Base-by-base conservation (phyloP, 2,797 vertebrate genomes). In the Mormyrops attenuatus region DNA sequence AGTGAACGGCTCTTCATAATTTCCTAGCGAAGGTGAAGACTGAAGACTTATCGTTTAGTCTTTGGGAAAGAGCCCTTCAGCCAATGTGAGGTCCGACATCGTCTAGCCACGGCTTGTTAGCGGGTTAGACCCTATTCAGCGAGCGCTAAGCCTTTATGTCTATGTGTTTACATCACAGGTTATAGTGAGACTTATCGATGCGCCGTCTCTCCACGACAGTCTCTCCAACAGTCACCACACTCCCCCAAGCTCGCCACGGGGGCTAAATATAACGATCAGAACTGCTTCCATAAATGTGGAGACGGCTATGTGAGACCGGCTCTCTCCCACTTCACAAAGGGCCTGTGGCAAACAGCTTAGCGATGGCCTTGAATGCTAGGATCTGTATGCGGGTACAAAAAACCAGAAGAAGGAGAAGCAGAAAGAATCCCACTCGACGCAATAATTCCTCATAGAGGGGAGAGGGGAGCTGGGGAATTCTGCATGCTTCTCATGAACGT, bases 401-500 rank as follows among this genome's bases (percentile, higher is more conserved):
- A 91, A 92, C 89, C 30, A 84, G 90, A 92, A 89, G 38, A 88
- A 22, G 69, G 13, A 17, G 34, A 77, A 77, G 69, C 34, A 92
- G 91, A 90, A 91, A 85, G 92, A 92, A 88, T 22, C 66, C 93
- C 92, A 89, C 44, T 89, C 20, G 90, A 55, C 82, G 91, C 93
- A 94, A 93, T 93, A 93, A 95, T 94, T 93, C 91, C 94, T 95
- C 92, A 87, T 92, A 92, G 88, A 93, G 94, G 93, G 93, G 90
- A 93, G 84, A 92, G 90, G 86, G 88, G 93, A 91, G 92, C 92
- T 90, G 91, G 93, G 82, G 92, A 93, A 96, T 96, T 99, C 97
- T 97, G 97, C 97, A 99, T 99, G 97, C 98, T 96, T 95, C 97
- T 97, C 98, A 99, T 98, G 98, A 97, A 96, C 93, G 95, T 95